Conservation (phyloP, 2,888 invertebrate genomes). For the Orthonevra nobilis region DNA sequence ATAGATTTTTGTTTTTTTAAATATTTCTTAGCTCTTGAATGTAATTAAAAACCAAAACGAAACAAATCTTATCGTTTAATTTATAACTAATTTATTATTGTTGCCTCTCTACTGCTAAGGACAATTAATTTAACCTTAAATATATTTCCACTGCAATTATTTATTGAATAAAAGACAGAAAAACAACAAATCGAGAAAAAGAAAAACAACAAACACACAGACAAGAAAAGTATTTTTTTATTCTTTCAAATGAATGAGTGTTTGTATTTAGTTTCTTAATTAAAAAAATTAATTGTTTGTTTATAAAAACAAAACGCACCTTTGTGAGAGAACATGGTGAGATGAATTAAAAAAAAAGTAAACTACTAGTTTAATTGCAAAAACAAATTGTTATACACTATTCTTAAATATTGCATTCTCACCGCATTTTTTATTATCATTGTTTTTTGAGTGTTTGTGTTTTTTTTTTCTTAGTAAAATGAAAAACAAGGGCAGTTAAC, state of each 20-base stretch:
- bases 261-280: too few species aligned
- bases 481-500: slow-evolving; percentile 16
- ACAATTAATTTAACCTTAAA: slow-evolving; percentile 14
- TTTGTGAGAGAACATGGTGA: background rate
- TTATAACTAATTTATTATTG: slow-evolving; percentile 38
- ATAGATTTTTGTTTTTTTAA: slow-evolving; percentile 33
- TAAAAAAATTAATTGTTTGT: background rate
- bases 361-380: background rate
- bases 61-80: background rate
- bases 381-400: slow-evolving; percentile 11
- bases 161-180: background rate
- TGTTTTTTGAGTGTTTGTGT: too few species aligned
- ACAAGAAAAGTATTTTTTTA: background rate
- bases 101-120: slow-evolving; percentile 33
- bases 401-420: slow-evolving; percentile 27
- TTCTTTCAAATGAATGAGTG: background rate
- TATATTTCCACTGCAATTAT: background rate
- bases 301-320: slow-evolving; percentile 17
- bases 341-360: background rate
- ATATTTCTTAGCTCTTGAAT: slow-evolving; percentile 4
- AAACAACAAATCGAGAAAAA: too few species aligned
- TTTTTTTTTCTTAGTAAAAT: too few species aligned
- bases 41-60: slow-evolving; percentile 15
- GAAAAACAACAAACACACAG: slow-evolving; percentile 13
- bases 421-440: slow-evolving; percentile 4